Percentiles rank a stretch among this genome's conserved stretches.
Conservation (phyloP, 2,113 vertebrate genomes). For the Myotis yumanensis region DNA sequence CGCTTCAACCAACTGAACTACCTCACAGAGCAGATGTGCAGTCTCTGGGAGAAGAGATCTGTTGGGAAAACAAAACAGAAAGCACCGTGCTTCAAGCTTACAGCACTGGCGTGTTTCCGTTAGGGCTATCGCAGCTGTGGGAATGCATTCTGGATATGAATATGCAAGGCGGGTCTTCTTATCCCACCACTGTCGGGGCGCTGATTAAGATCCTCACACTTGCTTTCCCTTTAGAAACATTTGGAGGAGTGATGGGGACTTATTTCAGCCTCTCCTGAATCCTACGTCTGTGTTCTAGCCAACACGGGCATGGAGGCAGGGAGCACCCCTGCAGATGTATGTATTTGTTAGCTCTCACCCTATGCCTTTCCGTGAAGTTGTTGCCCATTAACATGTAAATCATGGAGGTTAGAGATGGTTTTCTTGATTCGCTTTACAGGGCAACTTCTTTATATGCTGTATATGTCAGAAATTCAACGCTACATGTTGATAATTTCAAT, state of each 20-base stretch:
- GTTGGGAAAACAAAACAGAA: constrained; percentile 40
- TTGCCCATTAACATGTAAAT: background rate
- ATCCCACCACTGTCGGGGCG: background rate
- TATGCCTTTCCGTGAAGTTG: background rate
- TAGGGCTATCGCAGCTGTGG: background rate
- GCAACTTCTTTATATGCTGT: background rate
- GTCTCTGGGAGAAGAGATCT: constrained; percentile 36
- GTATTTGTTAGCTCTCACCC: background rate
- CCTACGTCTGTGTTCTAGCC: background rate
- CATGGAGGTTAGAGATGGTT: background rate
- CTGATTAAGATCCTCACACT: background rate
- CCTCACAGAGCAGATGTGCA: constrained; percentile 69
- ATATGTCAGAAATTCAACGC: background rate
- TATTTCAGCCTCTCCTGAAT: background rate
- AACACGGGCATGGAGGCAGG: background rate
- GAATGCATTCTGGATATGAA: background rate
- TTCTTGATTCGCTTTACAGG: background rate
- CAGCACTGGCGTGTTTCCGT: background rate
- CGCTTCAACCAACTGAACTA: constrained; percentile 60
- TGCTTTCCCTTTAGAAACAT: background rate
- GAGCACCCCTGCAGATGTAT: background rate
- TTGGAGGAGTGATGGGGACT: background rate
- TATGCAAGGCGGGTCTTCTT: background rate
- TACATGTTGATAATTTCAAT: background rate
- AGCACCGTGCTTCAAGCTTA: background rate